These are phyloP conservation scores for Blastobasis lacticolella DNA, from an alignment of 2,888 invertebrate genomes.

Conservation along the genomic window DNA sequence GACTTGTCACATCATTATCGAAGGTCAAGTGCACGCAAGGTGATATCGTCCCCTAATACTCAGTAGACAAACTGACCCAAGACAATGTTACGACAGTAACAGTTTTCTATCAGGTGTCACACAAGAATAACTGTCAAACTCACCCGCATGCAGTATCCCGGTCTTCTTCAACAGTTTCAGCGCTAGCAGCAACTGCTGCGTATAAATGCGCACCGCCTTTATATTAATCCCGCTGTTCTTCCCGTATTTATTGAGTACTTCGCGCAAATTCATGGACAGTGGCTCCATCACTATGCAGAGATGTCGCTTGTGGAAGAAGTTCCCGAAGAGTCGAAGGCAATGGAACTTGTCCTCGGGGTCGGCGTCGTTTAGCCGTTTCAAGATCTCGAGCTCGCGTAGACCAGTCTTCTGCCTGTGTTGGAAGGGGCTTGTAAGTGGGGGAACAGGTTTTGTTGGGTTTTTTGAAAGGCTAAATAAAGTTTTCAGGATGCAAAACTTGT, in stretches of 20 bases:
- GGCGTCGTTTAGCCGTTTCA: conserved; percentile 95
- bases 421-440: too few relatives aligned
- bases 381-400: conserved; percentile 93
- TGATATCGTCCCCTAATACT: too few relatives aligned
- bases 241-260: conserved; percentile 97
- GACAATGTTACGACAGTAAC: too few relatives aligned
- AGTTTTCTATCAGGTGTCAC: too few relatives aligned
- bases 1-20: too few relatives aligned
- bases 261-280: conserved; percentile 93
- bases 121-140: conserved; percentile 11
- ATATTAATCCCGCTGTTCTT: conserved; percentile 98
- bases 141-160: conserved; percentile 93
- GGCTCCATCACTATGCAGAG: conserved; percentile 99
- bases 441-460: too few relatives aligned
- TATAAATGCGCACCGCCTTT: conserved; percentile 97
- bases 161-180: conserved; percentile 95
- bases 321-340: conserved; percentile 92
- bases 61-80: too few relatives aligned
- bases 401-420: conserved; percentile 95
- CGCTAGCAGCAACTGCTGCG: conserved; percentile 95
- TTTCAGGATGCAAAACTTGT: too few relatives aligned
- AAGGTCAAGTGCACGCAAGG: too few relatives aligned
- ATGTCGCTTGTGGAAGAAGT: conserved; percentile 99
- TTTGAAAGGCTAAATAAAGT: too few relatives aligned
- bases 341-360: conserved; percentile 98